Evolutionary conservation across 1,140 invertebrate genomes (phyloP).

Genomic region (Macrostomum lignano): DNA sequence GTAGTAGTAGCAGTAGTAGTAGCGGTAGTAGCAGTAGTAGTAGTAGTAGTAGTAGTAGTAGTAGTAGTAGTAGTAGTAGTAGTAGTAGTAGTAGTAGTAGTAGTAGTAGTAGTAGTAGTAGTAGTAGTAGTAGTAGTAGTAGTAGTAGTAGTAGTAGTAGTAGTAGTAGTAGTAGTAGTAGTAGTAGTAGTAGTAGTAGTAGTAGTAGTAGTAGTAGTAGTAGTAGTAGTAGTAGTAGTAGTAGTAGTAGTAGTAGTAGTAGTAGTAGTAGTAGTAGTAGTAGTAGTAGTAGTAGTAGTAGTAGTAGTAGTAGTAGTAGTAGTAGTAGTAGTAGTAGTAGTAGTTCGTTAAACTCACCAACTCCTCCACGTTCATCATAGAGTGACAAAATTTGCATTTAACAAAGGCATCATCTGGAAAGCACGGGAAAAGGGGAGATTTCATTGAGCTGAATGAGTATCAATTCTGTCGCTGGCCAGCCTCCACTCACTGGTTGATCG

Average conservation of each 20-base stretch:
- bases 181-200: constrained; percentile 9
- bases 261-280: constrained; percentile 9
- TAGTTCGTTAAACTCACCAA: no score
- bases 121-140: constrained; percentile 8
- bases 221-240: constrained; percentile 8
- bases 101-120: constrained; percentile 9
- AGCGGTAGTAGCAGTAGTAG: constrained; percentile 5
- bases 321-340: constrained; percentile 9
- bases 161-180: constrained; percentile 9
- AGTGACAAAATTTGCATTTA: no score
- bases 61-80: constrained; percentile 10
- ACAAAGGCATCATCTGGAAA: no score
- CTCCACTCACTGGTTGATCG: no score
- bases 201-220: constrained; percentile 9
- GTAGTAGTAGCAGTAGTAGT: background rate
- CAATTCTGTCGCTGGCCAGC: no score
- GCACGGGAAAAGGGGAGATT: no score
- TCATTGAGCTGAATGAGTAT: no score
- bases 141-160: constrained; percentile 8
- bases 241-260: constrained; percentile 8
- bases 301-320: constrained; percentile 8
- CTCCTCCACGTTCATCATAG: no score
- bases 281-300: constrained; percentile 9
- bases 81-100: constrained; percentile 10
- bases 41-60: constrained; percentile 9